Percentiles rank a stretch among this genome's conserved stretches.
phyloP scores from a whole-genome alignment of 2,113 vertebrate species.

The Odocoileus hemionus region DNA sequence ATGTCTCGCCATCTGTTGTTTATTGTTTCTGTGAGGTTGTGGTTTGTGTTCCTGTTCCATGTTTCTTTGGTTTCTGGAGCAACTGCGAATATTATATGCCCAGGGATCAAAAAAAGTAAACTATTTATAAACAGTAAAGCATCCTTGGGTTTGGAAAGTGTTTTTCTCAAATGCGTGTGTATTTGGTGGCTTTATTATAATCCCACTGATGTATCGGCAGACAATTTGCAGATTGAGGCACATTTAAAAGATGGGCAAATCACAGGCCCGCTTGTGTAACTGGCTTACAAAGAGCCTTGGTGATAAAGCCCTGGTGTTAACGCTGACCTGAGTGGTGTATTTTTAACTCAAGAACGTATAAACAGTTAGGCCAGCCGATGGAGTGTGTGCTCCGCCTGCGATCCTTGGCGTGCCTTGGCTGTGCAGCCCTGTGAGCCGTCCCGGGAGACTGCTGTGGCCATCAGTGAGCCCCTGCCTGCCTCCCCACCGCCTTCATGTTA shows the following conservation, averaged over 20 bases:
- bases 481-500: neutral
- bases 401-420: constrained; percentile 28
- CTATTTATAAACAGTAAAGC: constrained; percentile 85
- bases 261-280: constrained; percentile 51
- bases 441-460: neutral
- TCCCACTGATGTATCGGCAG: constrained; percentile 71
- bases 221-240: constrained; percentile 59
- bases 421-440: neutral
- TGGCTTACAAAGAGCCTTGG: constrained; percentile 36
- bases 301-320: constrained; percentile 75
- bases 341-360: constrained; percentile 75
- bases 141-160: constrained; percentile 77
- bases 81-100: constrained; percentile 78
- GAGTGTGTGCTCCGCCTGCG: constrained; percentile 13
- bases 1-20: constrained; percentile 80
- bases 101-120: constrained; percentile 81
- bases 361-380: constrained; percentile 48
- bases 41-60: constrained; percentile 80
- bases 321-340: constrained; percentile 52
- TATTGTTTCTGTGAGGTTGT: constrained; percentile 81
- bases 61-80: constrained; percentile 81
- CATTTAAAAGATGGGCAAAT: constrained; percentile 19
- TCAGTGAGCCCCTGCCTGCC: neutral
- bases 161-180: constrained; percentile 75
- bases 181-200: constrained; percentile 78